Conservation (phyloP, 2,888 invertebrate genomes). For the Trisateles emortualis region DNA sequence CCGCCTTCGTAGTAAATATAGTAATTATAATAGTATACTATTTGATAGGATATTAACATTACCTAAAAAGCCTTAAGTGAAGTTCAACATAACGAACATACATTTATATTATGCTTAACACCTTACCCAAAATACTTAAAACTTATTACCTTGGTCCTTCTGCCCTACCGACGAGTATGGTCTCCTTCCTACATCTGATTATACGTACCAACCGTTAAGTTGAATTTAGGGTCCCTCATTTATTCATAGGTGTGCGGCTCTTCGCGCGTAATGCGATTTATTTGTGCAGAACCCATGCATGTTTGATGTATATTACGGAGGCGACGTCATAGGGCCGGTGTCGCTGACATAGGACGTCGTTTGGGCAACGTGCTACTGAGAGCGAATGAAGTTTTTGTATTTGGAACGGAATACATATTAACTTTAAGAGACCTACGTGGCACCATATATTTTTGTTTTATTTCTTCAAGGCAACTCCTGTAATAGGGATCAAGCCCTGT, state of each 20-base stretch:
- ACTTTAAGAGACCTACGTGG: too few species aligned
- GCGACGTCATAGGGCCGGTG: conserved; percentile 24
- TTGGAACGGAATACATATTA: too few species aligned
- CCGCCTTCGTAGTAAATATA: too few species aligned
- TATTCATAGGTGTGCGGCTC: conserved; percentile 62
- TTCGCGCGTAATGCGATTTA: conserved; percentile 71
- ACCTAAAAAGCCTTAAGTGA: background rate
- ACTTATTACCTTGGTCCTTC: conserved; percentile 3
- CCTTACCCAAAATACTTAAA: conserved; percentile 5
- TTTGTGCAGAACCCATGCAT: conserved; percentile 67
- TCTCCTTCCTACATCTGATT: conserved; percentile 5
- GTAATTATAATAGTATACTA: too few species aligned
- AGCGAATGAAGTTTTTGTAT: conserved; percentile 2
- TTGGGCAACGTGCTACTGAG: conserved; percentile 1
- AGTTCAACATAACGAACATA: background rate
- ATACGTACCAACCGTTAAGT: conserved; percentile 46
- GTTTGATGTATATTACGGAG: conserved; percentile 61
- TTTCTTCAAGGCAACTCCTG: too few species aligned
- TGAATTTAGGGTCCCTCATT: conserved; percentile 62
- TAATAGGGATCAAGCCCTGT: too few species aligned
- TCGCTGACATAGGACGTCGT: conserved; percentile 9
- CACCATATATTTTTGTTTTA: too few species aligned
- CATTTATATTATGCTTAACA: background rate
- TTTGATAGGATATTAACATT: too few species aligned
- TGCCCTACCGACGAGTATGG: background rate